Evolutionary conservation across 2,888 invertebrate species (phyloP).

Genomic region (Polyommatus iphigenia): DNA sequence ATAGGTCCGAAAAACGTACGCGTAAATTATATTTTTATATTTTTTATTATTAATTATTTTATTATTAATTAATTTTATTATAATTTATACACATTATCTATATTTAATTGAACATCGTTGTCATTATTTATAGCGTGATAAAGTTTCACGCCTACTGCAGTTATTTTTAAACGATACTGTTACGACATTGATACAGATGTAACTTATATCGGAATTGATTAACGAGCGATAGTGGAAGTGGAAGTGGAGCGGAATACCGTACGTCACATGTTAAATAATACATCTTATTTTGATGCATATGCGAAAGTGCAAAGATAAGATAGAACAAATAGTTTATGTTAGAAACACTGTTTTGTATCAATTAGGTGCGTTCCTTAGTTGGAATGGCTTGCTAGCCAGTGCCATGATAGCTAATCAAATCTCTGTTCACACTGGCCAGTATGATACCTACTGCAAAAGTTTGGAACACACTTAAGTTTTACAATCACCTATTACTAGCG

Average conservation of each 20-base stretch:
- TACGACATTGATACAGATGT: conserved; percentile 9
- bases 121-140: conserved; percentile 7
- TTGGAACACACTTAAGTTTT: too few relatives aligned
- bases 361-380: too few relatives aligned
- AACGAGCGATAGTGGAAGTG: neutral
- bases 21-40: too few relatives aligned
- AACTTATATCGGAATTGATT: neutral
- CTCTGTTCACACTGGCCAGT: too few relatives aligned
- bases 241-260: too few relatives aligned
- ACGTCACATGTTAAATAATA: conserved; percentile 6
- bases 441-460: too few relatives aligned
- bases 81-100: neutral
- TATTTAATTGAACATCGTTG: neutral
- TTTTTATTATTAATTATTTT: too few relatives aligned
- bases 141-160: conserved; percentile 6
- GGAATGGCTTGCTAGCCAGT: too few relatives aligned
- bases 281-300: conserved; percentile 2
- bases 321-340: neutral
- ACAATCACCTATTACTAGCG: neutral
- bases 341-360: too few relatives aligned
- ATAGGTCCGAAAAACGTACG: too few relatives aligned
- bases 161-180: neutral
- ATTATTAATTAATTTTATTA: too few relatives aligned
- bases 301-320: neutral
- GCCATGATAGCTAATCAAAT: too few relatives aligned